phyloP scores from a whole-genome alignment of 2,888 invertebrate species.

The Acleris emargana region DNA sequence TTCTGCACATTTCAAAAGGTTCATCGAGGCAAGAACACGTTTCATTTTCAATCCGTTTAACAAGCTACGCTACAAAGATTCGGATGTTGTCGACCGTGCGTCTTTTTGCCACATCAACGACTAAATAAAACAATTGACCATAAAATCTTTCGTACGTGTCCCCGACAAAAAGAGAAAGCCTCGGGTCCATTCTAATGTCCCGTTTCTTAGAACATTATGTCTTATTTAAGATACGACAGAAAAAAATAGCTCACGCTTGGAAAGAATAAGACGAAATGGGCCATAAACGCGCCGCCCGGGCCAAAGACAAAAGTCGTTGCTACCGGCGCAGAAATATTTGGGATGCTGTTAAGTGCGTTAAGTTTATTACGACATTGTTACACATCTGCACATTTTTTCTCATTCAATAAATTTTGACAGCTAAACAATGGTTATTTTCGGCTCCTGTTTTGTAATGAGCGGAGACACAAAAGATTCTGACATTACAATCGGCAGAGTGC shows the following conservation, averaged over 20 bases:
- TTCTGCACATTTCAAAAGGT: constrained; percentile 48
- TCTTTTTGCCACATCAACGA: constrained; percentile 67
- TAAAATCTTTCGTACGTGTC: constrained; percentile 78
- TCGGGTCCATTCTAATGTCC: constrained; percentile 72
- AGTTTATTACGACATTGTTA: constrained; percentile 78
- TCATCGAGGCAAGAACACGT: constrained; percentile 52
- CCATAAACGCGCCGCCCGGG: constrained; percentile 65
- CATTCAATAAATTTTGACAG: constrained; percentile 71
- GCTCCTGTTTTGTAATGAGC: constrained; percentile 73
- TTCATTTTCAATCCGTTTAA: constrained; percentile 53
- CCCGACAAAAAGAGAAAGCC: constrained; percentile 78
- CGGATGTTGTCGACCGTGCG: constrained; percentile 37
- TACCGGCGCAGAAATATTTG: constrained; percentile 74
- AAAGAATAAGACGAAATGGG: constrained; percentile 76
- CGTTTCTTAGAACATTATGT: constrained; percentile 82
- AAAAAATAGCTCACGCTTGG: constrained; percentile 69
- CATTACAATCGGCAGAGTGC: constrained; percentile 27
- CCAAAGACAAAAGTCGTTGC: constrained; percentile 75
- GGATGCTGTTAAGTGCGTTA: constrained; percentile 68
- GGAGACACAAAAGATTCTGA: constrained; percentile 44
- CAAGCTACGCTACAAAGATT: constrained; percentile 38
- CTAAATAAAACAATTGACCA: constrained; percentile 79
- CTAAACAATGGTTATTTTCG: constrained; percentile 66
- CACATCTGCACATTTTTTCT: constrained; percentile 64
- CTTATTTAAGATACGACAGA: constrained; percentile 80